Base-by-base conservation (phyloP, 2,888 invertebrate species). In the Dione vanillae region DNA sequence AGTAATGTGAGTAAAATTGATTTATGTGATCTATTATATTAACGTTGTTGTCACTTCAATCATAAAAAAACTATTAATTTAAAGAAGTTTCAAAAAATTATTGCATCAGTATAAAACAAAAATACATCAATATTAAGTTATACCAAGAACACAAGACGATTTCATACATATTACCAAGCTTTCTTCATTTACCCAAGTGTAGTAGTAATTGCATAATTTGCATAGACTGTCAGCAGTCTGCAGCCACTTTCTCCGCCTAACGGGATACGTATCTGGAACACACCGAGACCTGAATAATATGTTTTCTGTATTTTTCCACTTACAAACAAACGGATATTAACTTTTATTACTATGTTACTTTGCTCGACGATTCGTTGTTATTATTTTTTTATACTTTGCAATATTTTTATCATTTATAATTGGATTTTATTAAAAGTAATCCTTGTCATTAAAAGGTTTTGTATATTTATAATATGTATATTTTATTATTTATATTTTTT, bases 191-290 rank as follows among this genome's bases (percentile, higher is more conserved):
- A 56, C 35, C 61, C 64, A 65, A 52, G 67, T 64, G 72, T 52
- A 66, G 71, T 65, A 72, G 75, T 88, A 92, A 91, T 92, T 92
- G 91, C 89, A 89, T 90, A 91, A 92, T 92, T 92, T 91, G 88
- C 91, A 91, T 92, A 92, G 89, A 82, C 85, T 37, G 56, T 56
- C 56, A 56, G 56, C 56, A 37, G 16, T 37, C 37, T 88, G 89
- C 90, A 88, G 87, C 78, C 90, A 92, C 92, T 92, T 92, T 92
- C 92, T 86, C 92, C 84, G 70, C 73, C 79, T 89, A 91, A 90
- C 92, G 91, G 92, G 89, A 90, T 84, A 75, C 80, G 75, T 74
- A 91, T 83, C 85, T 91, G 86, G 92, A 90, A 88, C 88, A 86
- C 84, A 78, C 14, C 16, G 56, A 59, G 78, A 78, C 71, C 71